Percentiles rank a stretch among this genome's conserved stretches.
Conservation (phyloP, 2,888 invertebrate species). For the Apamea anceps region DNA sequence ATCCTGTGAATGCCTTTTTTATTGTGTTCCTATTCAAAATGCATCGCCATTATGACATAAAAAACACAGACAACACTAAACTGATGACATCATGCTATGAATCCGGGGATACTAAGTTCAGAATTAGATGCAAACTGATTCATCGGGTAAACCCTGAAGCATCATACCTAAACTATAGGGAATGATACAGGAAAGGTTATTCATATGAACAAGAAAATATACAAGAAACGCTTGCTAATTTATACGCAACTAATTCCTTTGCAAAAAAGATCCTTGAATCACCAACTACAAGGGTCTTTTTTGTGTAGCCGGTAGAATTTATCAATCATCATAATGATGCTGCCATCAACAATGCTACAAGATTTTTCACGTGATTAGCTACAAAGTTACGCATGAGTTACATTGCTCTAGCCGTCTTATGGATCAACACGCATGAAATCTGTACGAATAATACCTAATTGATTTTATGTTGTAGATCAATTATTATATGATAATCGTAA, state of each 20-base stretch:
- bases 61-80: background rate
- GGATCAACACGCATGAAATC: no score
- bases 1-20: background rate
- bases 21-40: background rate
- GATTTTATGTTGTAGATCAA: background rate
- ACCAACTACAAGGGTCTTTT: no score
- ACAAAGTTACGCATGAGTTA: background rate
- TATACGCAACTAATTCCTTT: background rate
- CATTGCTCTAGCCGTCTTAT: background rate
- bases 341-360: background rate
- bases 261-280: background rate
- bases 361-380: background rate
- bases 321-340: background rate
- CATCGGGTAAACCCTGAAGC: conserved; percentile 21
- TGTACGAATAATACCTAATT: no score
- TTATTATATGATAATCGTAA: background rate
- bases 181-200: background rate
- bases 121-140: conserved; percentile 17
- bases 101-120: background rate
- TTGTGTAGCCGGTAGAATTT: background rate
- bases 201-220: background rate
- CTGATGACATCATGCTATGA: conserved; percentile 12
- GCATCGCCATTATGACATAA: background rate
- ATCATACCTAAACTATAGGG: no score
- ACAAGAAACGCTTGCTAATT: background rate